Conservation (phyloP, 2,888 invertebrate species). For the Orchesellides sinensis region DNA sequence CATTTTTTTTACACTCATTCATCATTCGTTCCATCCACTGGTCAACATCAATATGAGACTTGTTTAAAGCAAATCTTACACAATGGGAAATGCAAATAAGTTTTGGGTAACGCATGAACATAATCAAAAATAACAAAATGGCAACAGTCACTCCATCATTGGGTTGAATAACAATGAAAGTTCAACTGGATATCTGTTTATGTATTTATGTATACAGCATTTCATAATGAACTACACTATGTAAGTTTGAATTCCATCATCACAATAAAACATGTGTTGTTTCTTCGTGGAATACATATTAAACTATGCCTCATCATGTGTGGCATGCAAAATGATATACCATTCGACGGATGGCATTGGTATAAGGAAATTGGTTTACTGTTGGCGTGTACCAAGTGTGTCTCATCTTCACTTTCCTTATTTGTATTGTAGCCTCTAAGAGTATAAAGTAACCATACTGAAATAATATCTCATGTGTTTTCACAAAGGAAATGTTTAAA, state of each 20-base stretch:
- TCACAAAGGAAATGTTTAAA: no score
- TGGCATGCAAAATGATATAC: slow-evolving; percentile 42
- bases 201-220: no score
- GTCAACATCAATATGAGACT: slow-evolving; percentile 7
- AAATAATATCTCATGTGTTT: no score
- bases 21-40: slow-evolving; percentile 41
- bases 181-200: slow-evolving; percentile 28
- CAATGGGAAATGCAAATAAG: slow-evolving; percentile 55
- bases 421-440: slow-evolving; percentile 6
- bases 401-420: slow-evolving; percentile 38
- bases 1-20: slow-evolving; percentile 43
- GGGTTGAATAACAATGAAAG: slow-evolving; percentile 48
- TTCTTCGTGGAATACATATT: slow-evolving; percentile 36
- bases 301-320: slow-evolving; percentile 42
- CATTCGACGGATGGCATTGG: background rate
- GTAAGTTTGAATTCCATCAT: background rate
- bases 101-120: background rate
- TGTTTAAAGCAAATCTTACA: slow-evolving; percentile 26
- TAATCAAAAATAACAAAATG: slow-evolving; percentile 29
- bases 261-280: background rate
- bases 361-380: slow-evolving; percentile 23
- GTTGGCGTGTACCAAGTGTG: slow-evolving; percentile 23
- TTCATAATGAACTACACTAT: background rate
- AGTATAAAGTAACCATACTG: no score
- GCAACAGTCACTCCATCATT: slow-evolving; percentile 24